Evolutionary conservation across 2,888 invertebrate species (phyloP).

Genomic region (Pardosa pseudoannulata): DNA sequence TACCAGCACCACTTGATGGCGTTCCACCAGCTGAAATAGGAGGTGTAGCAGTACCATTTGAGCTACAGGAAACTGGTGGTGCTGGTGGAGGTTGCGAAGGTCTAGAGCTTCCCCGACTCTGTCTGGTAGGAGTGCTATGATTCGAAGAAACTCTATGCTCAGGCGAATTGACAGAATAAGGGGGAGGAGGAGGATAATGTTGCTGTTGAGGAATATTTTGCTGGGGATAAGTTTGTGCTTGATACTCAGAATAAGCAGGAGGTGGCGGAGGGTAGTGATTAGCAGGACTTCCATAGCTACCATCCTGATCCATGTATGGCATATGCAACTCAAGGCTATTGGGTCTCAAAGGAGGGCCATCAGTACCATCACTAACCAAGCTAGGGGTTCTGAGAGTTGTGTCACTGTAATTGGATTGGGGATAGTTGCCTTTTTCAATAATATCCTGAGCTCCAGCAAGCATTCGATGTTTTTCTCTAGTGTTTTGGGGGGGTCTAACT

Average conservation of each 20-base stretch:
- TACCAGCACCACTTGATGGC: constrained; percentile 72
- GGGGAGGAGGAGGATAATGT: constrained; percentile 73
- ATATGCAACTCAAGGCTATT: constrained; percentile 91
- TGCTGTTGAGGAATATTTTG: constrained; percentile 54
- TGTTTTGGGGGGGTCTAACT: constrained; percentile 91
- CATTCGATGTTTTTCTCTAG: constrained; percentile 90
- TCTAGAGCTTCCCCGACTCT: constrained; percentile 74
- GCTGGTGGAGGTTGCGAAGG: constrained; percentile 92
- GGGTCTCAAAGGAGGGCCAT: constrained; percentile 85
- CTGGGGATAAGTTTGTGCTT: constrained; percentile 75
- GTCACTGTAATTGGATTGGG: constrained; percentile 67
- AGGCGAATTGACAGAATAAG: constrained; percentile 74
- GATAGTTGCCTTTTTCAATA: constrained; percentile 72
- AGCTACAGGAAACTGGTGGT: constrained; percentile 70
- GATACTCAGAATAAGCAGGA: constrained; percentile 75
- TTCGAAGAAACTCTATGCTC: constrained; percentile 51
- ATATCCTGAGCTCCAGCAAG: constrained; percentile 76
- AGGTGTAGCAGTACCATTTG: constrained; percentile 74
- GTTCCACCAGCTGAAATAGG: constrained; percentile 73
- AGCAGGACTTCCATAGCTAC: constrained; percentile 63
- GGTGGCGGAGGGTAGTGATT: constrained; percentile 76
- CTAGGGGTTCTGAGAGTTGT: constrained; percentile 54
- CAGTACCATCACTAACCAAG: constrained; percentile 73
- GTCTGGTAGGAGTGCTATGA: constrained; percentile 70
- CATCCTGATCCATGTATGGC: constrained; percentile 75